Base-by-base conservation (phyloP, 2,113 vertebrate species). In the Passer domesticus region DNA sequence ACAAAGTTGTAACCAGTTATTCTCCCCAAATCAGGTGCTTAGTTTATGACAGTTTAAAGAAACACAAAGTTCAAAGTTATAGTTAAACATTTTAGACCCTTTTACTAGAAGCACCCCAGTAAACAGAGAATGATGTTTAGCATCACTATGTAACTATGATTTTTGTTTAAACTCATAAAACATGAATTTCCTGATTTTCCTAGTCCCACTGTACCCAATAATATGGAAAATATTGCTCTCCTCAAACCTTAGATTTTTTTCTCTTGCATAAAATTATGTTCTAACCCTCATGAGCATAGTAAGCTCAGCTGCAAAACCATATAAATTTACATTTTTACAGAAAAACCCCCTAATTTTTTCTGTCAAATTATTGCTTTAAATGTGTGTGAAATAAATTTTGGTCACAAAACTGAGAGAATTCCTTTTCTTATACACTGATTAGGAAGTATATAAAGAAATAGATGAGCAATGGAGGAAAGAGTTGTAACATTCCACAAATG, bases 81-180 rank as follows among this genome's bases (percentile, higher is more conserved):
- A 75, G 72, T 12, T 94, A 90, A 95, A 92, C 25, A 24, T 56
- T 66, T 91, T 91, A 90, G 85, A 81, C n/a, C 15, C 44, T 94
- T 91, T 87, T 63, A 92, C 43, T 87, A 89, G 75, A 92, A 91
- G 78, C 52, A 59, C 43, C 47, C 37, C 72, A 56, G 90, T 69
- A 90, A 53, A 87, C 23, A 93, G 53, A 85, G 73, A 77, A 56
- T 90, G 90, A 96, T 93, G 62, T 94, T 96, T 95, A 90, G 66
- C 64, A 74, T 95, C 85, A 90, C 68, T 56, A 30, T 92, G 46
- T 87, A 84, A 74, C 96, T 96, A 95, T 96, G 93, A 96, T 97
- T 97, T 97, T 81, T 80, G 53, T 83, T 95, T 94, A 89, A 97
- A 73, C 93, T 96, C 89, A 93, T 97, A 96, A 97, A 96, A 95